Evolutionary conservation across 2,797 vertebrate species (phyloP), one percentile per base, ranked within the genome.

Genomic region (Acanthis flammea): DNA sequence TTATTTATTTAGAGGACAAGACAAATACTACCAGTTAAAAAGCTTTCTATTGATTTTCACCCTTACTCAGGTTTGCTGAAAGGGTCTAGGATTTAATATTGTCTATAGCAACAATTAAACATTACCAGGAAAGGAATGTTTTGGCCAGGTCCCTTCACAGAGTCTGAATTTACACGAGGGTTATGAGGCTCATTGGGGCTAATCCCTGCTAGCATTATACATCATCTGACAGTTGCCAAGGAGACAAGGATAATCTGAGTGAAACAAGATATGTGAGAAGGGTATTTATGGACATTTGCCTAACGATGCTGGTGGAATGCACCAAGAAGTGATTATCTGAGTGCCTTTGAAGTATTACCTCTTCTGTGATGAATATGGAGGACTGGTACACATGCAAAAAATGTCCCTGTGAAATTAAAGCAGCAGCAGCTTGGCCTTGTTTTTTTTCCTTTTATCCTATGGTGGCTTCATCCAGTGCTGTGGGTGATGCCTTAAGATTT

Each of bases 201-300:
- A 97, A 97, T 96, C 90, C 93, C 94, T 79, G 57, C 83, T 72
- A 65, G 92, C 76, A 86, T 92, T 96, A 90, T 87, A 92, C 51
- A 67, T 97, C 96, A 93, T 95, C 91, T 95, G 93, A 93, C 93
- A 97, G 94, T 96, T 92, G 78, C 97, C 95, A 97, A 81, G 96
- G 96, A 96, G 94, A 91, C 91, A 50, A 70, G 65, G 77, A 94
- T 97, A 96, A 95, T 95, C 96, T 97, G 76, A 86, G 63, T 63
- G 75, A 94, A 86, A 94, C 78, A 90, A 95, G 92, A 94, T 88
- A 96, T 95, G 41, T 22, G 61, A 97, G 94, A 96, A 95, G 70
- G 95, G 91, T 96, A 97, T 96, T 96, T 95, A 96, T 94, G 95
- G 95, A 88, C 91, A 94, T 90, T 96, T 95, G 76, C 86, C 75